These are phyloP conservation scores for Cheilosia variabilis DNA, from an alignment of 2,888 invertebrate species.

Conservation along the genomic window DNA sequence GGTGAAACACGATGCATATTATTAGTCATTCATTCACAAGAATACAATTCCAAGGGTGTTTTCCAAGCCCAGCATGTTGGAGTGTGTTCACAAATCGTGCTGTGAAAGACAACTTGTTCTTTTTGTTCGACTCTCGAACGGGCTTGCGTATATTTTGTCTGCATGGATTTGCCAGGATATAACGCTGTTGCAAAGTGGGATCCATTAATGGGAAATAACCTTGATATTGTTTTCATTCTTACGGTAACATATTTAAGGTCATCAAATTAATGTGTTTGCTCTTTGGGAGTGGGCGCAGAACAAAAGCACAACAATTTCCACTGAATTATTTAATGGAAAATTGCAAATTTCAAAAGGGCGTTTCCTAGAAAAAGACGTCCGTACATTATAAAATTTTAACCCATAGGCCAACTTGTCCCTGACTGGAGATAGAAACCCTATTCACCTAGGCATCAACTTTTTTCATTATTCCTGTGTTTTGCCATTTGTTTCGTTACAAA, in stretches of 20 bases:
- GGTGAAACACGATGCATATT: slow-evolving; percentile 42
- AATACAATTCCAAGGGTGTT: slow-evolving; percentile 45
- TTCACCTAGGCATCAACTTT: too few species aligned
- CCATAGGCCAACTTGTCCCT: too few species aligned
- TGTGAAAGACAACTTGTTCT: slow-evolving; percentile 44
- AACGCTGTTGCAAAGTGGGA: slow-evolving; percentile 16
- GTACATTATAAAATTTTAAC: too few species aligned
- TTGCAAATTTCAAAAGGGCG: slow-evolving; percentile 18
- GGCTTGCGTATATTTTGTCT: slow-evolving; percentile 44
- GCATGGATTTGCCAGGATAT: not conserved
- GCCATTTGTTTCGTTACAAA: too few species aligned
- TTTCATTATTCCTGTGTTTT: too few species aligned
- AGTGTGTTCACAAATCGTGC: slow-evolving; percentile 45
- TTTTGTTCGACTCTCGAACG: slow-evolving; percentile 14
- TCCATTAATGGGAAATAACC: slow-evolving; percentile 52
- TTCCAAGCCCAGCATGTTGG: not conserved
- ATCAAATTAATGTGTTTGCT: slow-evolving; percentile 42
- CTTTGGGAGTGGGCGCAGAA: not conserved
- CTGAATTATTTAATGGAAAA: too few species aligned
- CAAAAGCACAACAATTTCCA: too few species aligned
- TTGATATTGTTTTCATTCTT: slow-evolving; percentile 30
- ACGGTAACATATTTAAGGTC: slow-evolving; percentile 16
- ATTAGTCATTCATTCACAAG: slow-evolving; percentile 71
- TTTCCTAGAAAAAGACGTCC: not conserved
- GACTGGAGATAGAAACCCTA: too few species aligned